Base-by-base conservation (phyloP, 1,140 invertebrate genomes). In the Grapholita molesta region DNA sequence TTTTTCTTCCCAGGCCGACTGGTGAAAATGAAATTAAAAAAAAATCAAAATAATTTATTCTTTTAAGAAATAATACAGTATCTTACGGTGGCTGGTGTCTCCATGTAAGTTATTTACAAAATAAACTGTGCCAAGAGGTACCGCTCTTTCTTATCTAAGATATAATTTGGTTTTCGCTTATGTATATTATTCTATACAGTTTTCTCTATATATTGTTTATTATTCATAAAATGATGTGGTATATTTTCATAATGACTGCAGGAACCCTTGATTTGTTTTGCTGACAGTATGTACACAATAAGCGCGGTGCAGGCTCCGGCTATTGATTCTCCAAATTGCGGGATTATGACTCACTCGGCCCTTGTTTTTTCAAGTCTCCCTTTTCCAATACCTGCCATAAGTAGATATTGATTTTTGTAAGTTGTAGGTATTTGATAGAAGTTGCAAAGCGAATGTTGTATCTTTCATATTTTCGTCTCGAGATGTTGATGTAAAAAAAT, bases 311-410 rank as follows among this genome's bases (percentile, higher is more conserved):
- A 78, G 25, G 33, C 65, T 67, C 66, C 67, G 65, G 70, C 72
- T 86, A 89, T 89, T 81, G 86, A 89, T 89, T 89, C 85, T 85
- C 77, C 69, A 61, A 72, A 86, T 86, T 83, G 84, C 81, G 76
- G 72, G 73, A 83, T 76, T 79, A 85, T 87, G 86, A 89, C 75
- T 87, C 85, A 87, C 75, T 75, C 76, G 6, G 18, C 28, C 28
- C 35, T 48, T 65, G 74, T 65, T 67, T 66, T 55, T 42, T 12
- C 42, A 21, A 15, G 0, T 70, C 9, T 42, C 12, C 18, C 30
- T 35, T n/a, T 25, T 28, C 9, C 25, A 61, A 61, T 28, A 30
- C 25, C 18, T 48, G 42, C n/a, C 38, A 42, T 48, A 48, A 48
- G 42, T 48, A 18, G 42, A 48, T 48, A 48, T 48, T 48, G 42